phyloP scores from a whole-genome alignment of 2,113 vertebrate genomes.

The Sturnira hondurensis region DNA sequence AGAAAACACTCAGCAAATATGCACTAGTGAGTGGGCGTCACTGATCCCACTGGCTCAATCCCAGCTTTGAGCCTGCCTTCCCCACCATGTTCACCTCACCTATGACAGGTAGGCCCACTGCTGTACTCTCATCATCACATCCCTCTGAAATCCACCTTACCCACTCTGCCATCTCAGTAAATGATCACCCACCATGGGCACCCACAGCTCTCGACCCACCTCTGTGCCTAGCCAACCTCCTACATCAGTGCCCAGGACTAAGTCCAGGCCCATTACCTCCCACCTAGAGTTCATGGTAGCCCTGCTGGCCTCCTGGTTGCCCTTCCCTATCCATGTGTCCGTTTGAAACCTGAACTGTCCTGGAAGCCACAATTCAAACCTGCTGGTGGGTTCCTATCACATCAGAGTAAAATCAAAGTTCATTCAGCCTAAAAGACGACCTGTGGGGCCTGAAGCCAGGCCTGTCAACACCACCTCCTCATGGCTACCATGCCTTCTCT shows the following conservation, averaged over 20 bases:
- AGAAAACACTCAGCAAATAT: background rate
- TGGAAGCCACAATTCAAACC: accelerated
- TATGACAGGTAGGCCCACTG: accelerated
- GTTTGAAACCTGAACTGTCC: background rate
- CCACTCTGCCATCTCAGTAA: background rate
- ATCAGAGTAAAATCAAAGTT: background rate
- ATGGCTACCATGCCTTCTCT: accelerated
- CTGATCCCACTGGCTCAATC: background rate
- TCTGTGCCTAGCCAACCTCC: too few relatives aligned
- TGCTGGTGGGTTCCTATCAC: accelerated
- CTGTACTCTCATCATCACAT: accelerated
- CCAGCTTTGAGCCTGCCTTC: background rate
- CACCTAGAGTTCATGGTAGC: background rate
- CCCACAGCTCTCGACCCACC: too few relatives aligned
- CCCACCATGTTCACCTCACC: accelerated
- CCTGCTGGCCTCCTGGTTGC: background rate
- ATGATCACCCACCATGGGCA: too few relatives aligned
- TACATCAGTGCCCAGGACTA: background rate
- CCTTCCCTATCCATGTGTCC: too few relatives aligned
- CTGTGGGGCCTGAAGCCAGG: too few relatives aligned
- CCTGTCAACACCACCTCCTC: too few relatives aligned
- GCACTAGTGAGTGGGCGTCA: accelerated
- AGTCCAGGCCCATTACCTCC: background rate
- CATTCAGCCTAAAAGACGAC: too few relatives aligned
- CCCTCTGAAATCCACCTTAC: background rate